A percentile compares a stretch with the other conserved stretches of the same genome.
phyloP scores from a whole-genome alignment of 2,113 vertebrate species.

The Odocoileus hemionus region DNA sequence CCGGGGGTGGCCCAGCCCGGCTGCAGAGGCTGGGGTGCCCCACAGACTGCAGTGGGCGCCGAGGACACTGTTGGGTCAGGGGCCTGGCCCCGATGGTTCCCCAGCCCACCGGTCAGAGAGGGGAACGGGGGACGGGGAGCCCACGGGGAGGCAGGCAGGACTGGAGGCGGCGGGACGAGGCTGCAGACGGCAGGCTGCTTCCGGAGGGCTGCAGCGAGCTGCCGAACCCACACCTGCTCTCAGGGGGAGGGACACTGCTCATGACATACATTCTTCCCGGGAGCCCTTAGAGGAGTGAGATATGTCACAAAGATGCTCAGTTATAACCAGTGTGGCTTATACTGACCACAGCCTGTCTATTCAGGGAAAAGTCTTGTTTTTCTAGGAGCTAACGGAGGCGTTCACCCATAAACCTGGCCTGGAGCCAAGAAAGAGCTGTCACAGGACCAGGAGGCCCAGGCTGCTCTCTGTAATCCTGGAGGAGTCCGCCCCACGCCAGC shows the following conservation, averaged over 20 bases:
- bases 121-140: neutral
- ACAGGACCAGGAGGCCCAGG: neutral
- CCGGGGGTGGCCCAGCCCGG: accelerated
- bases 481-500: accelerated
- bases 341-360: neutral
- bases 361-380: neutral
- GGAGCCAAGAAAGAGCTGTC: neutral
- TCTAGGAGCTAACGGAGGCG: neutral
- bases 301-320: accelerated
- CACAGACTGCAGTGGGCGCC: accelerated
- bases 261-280: neutral
- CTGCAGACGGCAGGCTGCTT: neutral
- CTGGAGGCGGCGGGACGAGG: accelerated
- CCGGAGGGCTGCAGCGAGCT: neutral
- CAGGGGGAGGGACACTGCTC: neutral
- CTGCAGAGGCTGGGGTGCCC: neutral
- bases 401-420: neutral
- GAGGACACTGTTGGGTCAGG: neutral
- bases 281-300: neutral
- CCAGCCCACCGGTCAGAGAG: neutral
- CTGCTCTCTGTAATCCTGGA: neutral
- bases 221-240: neutral
- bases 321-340: neutral
- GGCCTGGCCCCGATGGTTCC: accelerated
- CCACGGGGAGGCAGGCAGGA: neutral